phyloP scores from a whole-genome alignment of 2,888 invertebrate genomes.

The Ormyrus rosae region DNA sequence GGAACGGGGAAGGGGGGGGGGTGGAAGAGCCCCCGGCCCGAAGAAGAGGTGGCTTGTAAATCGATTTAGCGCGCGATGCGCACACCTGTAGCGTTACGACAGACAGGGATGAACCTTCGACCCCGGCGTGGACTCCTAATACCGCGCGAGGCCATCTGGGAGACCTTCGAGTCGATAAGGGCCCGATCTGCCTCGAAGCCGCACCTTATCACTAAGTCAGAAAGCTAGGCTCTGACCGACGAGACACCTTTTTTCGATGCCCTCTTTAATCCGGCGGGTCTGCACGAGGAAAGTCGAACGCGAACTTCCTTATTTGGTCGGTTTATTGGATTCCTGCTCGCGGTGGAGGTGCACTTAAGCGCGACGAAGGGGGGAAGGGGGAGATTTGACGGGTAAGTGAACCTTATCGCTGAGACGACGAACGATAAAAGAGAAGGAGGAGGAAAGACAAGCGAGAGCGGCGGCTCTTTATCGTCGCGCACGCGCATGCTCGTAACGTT shows the following conservation, averaged over 20 bases:
- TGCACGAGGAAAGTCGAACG: no score
- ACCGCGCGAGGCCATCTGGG: constrained; percentile 54
- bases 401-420: constrained; percentile 10
- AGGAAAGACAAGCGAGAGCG: no score
- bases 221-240: not conserved
- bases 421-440: not conserved
- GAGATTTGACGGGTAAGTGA: constrained; percentile 4
- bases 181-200: not conserved
- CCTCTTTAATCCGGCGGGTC: no score
- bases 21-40: not conserved
- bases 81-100: constrained; percentile 23
- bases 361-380: not conserved
- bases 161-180: constrained; percentile 61
- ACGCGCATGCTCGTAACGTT: constrained; percentile 50
- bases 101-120: constrained; percentile 40
- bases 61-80: constrained; percentile 46
- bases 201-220: not conserved
- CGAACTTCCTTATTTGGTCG: no score
- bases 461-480: not conserved
- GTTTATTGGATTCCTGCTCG: no score
- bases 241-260: no score
- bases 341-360: no score
- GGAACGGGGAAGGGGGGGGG: not conserved
- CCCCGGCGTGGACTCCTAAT: constrained; percentile 62
- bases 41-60: constrained; percentile 27